Conservation (phyloP, 2,797 vertebrate species). For the Oreonectes daqikongensis region DNA sequence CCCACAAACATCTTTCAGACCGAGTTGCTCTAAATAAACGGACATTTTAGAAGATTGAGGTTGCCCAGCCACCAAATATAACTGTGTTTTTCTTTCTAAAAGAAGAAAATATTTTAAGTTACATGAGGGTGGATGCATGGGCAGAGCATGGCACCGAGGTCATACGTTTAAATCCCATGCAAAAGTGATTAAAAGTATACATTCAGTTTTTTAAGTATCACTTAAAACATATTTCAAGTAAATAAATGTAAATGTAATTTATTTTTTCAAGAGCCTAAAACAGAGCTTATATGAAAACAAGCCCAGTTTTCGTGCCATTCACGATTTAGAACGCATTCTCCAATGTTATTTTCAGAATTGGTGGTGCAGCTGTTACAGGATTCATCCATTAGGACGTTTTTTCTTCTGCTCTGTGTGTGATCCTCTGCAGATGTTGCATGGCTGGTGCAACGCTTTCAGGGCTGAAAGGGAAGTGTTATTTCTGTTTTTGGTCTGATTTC, state of each 20-base stretch:
- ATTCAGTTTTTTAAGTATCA: too few species aligned
- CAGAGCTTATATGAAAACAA: too few species aligned
- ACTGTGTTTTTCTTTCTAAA: constrained; percentile 33
- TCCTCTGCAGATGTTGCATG: constrained; percentile 27
- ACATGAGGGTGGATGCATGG: background rate
- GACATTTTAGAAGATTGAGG: constrained; percentile 43
- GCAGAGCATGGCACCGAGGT: background rate
- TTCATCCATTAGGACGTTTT: constrained; percentile 40
- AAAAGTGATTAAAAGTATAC: too few species aligned
- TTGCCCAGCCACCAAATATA: constrained; percentile 21
- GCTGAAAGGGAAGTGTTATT: constrained; percentile 26
- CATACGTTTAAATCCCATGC: too few species aligned
- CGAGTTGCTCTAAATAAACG: constrained; percentile 44
- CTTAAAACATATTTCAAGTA: background rate
- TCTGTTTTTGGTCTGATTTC: constrained; percentile 8
- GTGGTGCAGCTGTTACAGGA: constrained; percentile 57
- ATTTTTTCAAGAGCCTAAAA: too few species aligned
- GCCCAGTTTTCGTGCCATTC: background rate
- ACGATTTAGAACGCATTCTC: constrained; percentile 37
- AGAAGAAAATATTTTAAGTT: constrained; percentile 10
- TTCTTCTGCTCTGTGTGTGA: constrained; percentile 13
- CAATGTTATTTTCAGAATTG: constrained; percentile 46
- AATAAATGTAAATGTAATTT: background rate
- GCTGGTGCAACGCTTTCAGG: constrained; percentile 26
- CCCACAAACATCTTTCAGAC: constrained; percentile 37